Evolutionary conservation across 1,140 invertebrate genomes (phyloP).

Genomic region (Caenorhabditis inopinata): DNA sequence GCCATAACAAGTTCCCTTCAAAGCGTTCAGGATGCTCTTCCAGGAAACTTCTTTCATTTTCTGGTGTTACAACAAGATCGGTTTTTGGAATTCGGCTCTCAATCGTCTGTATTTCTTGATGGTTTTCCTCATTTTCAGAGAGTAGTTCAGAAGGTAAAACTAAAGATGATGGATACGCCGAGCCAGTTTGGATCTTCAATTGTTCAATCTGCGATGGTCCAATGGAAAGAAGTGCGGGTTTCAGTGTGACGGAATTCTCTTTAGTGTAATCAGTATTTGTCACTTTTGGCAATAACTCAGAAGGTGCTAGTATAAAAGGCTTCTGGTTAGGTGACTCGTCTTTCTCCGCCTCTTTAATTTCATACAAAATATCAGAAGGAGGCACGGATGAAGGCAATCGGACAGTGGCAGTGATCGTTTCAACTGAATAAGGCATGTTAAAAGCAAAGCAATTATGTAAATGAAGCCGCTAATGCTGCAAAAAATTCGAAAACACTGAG

Average conservation of each 20-base stretch:
- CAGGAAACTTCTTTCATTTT: no score
- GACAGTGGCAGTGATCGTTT: not conserved
- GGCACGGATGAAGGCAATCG: not conserved
- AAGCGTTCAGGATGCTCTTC: no score
- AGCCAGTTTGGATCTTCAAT: not conserved
- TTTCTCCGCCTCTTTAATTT: not conserved
- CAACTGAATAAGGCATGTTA: not conserved
- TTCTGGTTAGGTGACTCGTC: not conserved
- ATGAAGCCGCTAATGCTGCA: not conserved
- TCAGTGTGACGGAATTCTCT: not conserved
- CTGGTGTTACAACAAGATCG: no score
- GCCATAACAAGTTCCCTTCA: no score
- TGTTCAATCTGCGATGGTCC: not conserved
- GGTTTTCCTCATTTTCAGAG: not conserved
- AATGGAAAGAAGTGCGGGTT: not conserved
- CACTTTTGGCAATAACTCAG: not conserved
- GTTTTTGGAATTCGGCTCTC: no score
- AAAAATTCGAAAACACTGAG: not conserved
- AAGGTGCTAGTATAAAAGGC: not conserved
- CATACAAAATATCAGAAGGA: conserved; percentile 3
- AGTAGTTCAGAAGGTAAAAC: not conserved
- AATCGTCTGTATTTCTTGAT: no score
- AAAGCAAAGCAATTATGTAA: not conserved
- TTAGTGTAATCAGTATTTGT: not conserved
- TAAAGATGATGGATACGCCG: not conserved